phyloP scores from a whole-genome alignment of 2,888 invertebrate genomes.

The Sminthurinus aureus region DNA sequence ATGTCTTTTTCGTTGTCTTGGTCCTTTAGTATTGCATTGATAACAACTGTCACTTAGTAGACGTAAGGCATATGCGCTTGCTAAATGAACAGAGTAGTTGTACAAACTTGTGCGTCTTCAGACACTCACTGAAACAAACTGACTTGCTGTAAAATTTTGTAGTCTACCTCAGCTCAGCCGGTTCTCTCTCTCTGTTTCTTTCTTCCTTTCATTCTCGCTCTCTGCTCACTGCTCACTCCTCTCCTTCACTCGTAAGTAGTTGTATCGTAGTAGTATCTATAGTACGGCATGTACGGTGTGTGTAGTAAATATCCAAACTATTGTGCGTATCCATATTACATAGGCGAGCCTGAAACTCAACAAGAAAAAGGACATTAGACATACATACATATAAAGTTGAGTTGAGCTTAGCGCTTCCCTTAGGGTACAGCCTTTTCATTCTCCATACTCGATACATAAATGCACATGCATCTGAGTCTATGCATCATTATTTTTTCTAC shows the following conservation, averaged over 20 bases:
- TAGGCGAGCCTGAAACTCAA: not conserved
- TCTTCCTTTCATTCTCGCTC: not conserved
- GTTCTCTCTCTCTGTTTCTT: conserved; percentile 7
- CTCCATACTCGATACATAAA: not conserved
- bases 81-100: not conserved
- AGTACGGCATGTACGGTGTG: not conserved
- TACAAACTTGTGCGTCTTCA: conserved; percentile 25
- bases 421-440: not conserved
- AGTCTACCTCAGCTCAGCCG: conserved; percentile 25
- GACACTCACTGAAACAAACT: conserved; percentile 22
- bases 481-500: not conserved
- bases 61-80: not conserved
- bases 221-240: not conserved
- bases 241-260: not conserved
- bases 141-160: not conserved
- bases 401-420: not conserved
- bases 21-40: not conserved
- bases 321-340: not conserved
- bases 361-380: not conserved
- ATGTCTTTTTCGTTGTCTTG: not conserved
- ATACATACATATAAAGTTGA: not conserved
- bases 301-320: not conserved
- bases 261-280: not conserved
- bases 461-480: no score
- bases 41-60: not conserved